phyloP scores from a whole-genome alignment of 53 echinoderm and acorn worm genomes.

The Hippasteria phrygiana region DNA sequence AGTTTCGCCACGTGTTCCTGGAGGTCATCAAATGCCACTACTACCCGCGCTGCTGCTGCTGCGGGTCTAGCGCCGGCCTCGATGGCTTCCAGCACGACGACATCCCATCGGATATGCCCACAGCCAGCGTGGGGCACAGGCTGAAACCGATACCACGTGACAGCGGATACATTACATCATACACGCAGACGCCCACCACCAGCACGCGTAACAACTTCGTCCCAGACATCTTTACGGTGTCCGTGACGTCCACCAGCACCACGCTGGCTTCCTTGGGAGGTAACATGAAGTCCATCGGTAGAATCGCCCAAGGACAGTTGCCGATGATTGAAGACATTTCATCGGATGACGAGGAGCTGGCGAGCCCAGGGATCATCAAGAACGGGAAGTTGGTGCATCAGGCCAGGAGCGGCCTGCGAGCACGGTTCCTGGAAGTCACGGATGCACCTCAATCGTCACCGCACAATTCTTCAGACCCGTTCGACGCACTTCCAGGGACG shows the following conservation, averaged over 20 bases:
- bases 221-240: constrained; percentile 60
- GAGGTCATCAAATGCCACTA: constrained; percentile 71
- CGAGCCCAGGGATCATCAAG: constrained; percentile 26
- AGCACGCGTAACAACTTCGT: constrained; percentile 16
- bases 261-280: constrained; percentile 70
- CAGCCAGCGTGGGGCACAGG: constrained; percentile 50
- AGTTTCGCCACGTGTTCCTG: constrained; percentile 89
- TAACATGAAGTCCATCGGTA: constrained; percentile 55
- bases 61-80: constrained; percentile 18
- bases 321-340: constrained; percentile 73
- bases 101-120: constrained; percentile 46
- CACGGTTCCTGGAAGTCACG: constrained; percentile 42
- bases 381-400: not conserved
- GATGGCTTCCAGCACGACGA: constrained; percentile 43
- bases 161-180: constrained; percentile 68
- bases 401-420: constrained; percentile 16
- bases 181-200: constrained; percentile 48
- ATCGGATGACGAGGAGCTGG: constrained; percentile 36
- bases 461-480: not conserved
- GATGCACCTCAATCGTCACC: constrained; percentile 8
- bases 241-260: constrained; percentile 66
- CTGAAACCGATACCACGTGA: constrained; percentile 76
- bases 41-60: constrained; percentile 53
- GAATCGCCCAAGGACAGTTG: constrained; percentile 65
- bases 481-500: not conserved